Evolutionary conservation across 2,113 vertebrate species (phyloP).

Genomic region (Rattus norvegicus): DNA sequence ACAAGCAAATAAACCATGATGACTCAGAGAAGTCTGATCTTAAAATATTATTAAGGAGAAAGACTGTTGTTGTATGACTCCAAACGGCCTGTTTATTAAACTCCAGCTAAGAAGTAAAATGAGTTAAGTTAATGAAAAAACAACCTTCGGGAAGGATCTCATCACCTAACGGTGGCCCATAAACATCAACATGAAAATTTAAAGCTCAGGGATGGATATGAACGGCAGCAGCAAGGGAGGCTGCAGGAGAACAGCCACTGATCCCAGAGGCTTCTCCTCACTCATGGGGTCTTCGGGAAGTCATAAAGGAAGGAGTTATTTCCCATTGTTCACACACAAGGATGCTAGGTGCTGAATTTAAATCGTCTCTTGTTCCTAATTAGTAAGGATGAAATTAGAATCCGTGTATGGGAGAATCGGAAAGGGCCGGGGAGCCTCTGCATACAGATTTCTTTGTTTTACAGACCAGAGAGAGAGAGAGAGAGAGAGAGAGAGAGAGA

Average conservation of each 20-base stretch:
- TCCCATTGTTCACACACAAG: constrained; percentile 70
- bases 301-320: constrained; percentile 71
- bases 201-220: constrained; percentile 72
- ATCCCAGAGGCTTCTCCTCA: constrained; percentile 60
- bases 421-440: constrained; percentile 7
- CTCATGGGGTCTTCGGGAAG: constrained; percentile 71
- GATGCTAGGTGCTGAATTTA: constrained; percentile 68
- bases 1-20: constrained; percentile 66
- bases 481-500: neutral
- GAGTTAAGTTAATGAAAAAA: constrained; percentile 80
- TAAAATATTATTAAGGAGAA: constrained; percentile 65
- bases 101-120: constrained; percentile 75
- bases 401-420: neutral
- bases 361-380: constrained; percentile 74
- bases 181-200: constrained; percentile 79
- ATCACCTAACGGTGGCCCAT: constrained; percentile 75
- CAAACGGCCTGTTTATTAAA: constrained; percentile 59
- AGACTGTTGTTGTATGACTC: constrained; percentile 63
- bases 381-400: constrained; percentile 71
- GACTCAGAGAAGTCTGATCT: constrained; percentile 65
- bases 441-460: constrained; percentile 25
- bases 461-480: neutral
- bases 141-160: constrained; percentile 66
- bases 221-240: neutral
- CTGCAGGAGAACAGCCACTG: constrained; percentile 65